Evolutionary conservation across 2,113 vertebrate species (phyloP).

Genomic region (Ahaetulla prasina): DNA sequence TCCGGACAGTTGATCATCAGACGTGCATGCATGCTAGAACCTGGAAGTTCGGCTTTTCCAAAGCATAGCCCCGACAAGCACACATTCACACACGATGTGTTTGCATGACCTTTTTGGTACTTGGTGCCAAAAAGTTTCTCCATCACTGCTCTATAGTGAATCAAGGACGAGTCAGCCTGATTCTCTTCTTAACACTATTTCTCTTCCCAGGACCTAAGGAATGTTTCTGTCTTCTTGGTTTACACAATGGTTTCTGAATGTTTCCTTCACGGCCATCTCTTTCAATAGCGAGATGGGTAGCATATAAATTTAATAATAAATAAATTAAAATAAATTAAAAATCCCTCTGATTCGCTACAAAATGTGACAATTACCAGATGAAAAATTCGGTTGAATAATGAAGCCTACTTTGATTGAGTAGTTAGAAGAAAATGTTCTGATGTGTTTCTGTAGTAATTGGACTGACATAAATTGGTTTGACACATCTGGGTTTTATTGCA

Average conservation of each 20-base stretch:
- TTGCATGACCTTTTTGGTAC: no score
- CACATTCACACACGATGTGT: no score
- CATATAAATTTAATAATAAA: not conserved
- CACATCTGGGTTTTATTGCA: not conserved
- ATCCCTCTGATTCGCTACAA: not conserved
- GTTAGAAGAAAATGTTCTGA: not conserved
- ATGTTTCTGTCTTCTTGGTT: not conserved
- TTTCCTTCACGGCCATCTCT: not conserved
- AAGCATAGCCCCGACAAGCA: no score
- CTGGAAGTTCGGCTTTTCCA: no score
- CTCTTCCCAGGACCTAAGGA: not conserved
- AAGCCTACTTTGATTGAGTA: not conserved
- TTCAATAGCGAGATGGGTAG: not conserved
- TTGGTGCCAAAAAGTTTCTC: no score
- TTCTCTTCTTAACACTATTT: not conserved
- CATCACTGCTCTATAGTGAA: not conserved
- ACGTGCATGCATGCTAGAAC: no score
- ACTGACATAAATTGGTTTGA: not conserved
- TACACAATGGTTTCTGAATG: not conserved
- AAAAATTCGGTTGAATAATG: not conserved
- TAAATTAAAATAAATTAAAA: not conserved
- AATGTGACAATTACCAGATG: not conserved
- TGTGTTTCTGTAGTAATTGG: not conserved
- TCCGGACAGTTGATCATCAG: no score
- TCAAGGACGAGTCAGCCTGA: not conserved